Evolutionary conservation across 2,797 vertebrate species (phyloP), one percentile per base, ranked within the genome.

Genomic region (Microhierax caerulescens): DNA sequence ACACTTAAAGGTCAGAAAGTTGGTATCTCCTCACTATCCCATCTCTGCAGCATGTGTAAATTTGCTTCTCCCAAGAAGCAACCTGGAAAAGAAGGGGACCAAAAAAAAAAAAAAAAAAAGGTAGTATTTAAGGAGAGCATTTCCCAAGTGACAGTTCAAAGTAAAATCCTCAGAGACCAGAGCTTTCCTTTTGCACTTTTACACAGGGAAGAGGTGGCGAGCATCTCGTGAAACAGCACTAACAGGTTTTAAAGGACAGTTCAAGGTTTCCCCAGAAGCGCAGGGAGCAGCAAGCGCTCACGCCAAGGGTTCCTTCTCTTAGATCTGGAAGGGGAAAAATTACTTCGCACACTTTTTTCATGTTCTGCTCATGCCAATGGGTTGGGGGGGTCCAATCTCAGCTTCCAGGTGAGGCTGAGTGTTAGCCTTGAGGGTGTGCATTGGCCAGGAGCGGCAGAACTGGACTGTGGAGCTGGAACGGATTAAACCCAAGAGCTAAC

Each of bases 11-110:
- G 54, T 98, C 95, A 2, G 97, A 60, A 54, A 98, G 97, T 20
- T 98, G 98, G 94, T 98, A 98, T 82, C 98, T 97, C 92, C 98
- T 97, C 79, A 98, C 97, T 22, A 97, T 69, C 37, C 98, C 98
- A 3, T 98, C 98, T 59, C 98, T 95, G 95, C 98, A 98, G 84
- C 98, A 98, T 0, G 98, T 98, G 67, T 98, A 98, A 43, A 98
- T 96, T 64, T 98, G 95, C 82, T 97, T 98, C 93, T 98, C 98
- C 97, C 97, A 98, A 2, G 95, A 87, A 61, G 98, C 98, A 1
- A 97, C 98, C 98, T 98, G 84, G 18, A 64, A 64, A 47, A 77
- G 11, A 59, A 4, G 8, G 32, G 16, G 0, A 5, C 5, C n/a
- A n/a, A 3, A 11, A 13, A 4, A 4, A 8, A 5, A 7, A 3